A percentile compares a stretch with the other conserved stretches of the same genome.
Conservation (phyloP, 2,113 vertebrate species). For the Chamaetylas fuelleborni region DNA sequence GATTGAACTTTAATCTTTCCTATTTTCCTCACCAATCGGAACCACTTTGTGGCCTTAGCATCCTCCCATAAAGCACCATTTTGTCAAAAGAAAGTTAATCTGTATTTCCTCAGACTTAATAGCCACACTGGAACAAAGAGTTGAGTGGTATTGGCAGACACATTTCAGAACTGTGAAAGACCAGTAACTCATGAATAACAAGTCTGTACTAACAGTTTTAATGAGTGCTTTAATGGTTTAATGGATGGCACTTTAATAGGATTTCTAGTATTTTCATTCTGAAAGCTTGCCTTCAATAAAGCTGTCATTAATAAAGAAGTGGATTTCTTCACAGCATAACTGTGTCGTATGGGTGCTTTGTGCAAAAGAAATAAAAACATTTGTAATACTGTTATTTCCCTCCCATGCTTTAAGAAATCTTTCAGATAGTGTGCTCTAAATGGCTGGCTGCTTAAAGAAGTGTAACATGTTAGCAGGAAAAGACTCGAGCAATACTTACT, state of each 20-base stretch:
- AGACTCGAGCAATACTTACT: neutral
- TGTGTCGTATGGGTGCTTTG: neutral
- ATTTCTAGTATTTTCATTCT: slow-evolving; percentile 71
- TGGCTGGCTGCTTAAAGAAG: neutral
- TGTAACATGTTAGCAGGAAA: neutral
- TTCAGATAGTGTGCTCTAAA: neutral
- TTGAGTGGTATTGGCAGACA: slow-evolving; percentile 60
- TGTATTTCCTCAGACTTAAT: slow-evolving; percentile 35
- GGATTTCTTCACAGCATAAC: slow-evolving; percentile 20
- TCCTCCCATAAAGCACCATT: neutral
- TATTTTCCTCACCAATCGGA: neutral
- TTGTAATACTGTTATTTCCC: slow-evolving; percentile 13
- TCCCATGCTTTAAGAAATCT: neutral
- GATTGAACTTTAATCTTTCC: slow-evolving; percentile 17
- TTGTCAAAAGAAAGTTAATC: slow-evolving; percentile 26
- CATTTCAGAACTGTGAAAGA: slow-evolving; percentile 57
- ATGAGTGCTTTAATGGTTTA: slow-evolving; percentile 74
- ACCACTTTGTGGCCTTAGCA: neutral
- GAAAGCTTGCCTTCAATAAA: slow-evolving; percentile 68
- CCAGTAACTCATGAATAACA: slow-evolving; percentile 72
- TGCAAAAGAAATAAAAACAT: slow-evolving; percentile 25
- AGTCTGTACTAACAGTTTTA: slow-evolving; percentile 69
- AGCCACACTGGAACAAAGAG: slow-evolving; percentile 30
- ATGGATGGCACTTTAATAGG: slow-evolving; percentile 69
- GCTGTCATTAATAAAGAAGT: slow-evolving; percentile 61